Evolutionary conservation across 2,888 invertebrate genomes (phyloP), one percentile per base, ranked within the genome.

Genomic region (Marronus borbonicus): DNA sequence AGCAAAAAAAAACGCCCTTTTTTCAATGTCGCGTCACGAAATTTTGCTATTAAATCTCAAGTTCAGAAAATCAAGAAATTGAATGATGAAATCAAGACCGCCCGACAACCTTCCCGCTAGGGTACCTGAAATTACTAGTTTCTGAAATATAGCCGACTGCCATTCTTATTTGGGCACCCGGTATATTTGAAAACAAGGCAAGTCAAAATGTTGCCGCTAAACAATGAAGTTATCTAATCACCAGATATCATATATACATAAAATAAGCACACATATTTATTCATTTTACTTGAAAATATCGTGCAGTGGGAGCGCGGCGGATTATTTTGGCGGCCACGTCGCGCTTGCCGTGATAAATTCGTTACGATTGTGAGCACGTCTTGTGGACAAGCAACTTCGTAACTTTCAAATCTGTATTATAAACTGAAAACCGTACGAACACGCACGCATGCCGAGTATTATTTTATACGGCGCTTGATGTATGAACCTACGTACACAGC

Each of bases 331-430:
- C 44, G 66, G 66, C 49, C 66, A 66, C 66, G 49, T 66, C 66
- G 66, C 66, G 20, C 49, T 14, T 49, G 20, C 49, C 66, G 49
- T 66, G 66, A 66, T 66, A 66, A 66, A 66, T 66, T 66, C 66
- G 66, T 66, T 66, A 66, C 66, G 44, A 66, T 66, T 66, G 66
- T 49, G 66, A 44, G 14, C 66, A 66, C 66, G 66, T 66, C 66
- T 49, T 49, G 44, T 49, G 44, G 44, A 49, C 66, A 66, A 24
- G 17, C 66, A 49, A 66, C 66, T 66, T 66, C 44, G 66, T 66
- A 66, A 66, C 66, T 66, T 66, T 66, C 66, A 66, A 66, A 66
- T 66, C 44, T 66, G 44, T 66, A 28, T 66, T 66, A 66, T 66
- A 66, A 66, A 66, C 66, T 44, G 14, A 20, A 17, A 66, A 66